Conservation (phyloP, 2,888 invertebrate species). For the Chloromyia formosa region DNA sequence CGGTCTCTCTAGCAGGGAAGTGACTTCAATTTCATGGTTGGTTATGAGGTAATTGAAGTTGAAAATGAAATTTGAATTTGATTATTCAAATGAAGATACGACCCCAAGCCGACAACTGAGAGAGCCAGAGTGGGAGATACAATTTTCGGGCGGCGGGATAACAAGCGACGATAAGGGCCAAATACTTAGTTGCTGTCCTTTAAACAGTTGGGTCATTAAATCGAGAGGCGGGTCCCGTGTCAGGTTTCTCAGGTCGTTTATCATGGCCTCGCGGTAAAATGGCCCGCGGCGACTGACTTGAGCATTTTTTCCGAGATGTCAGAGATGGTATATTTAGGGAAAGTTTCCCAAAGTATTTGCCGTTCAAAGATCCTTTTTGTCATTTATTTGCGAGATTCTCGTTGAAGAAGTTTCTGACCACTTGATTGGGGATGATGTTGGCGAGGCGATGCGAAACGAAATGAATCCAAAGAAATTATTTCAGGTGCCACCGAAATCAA, state of each 20-base stretch:
- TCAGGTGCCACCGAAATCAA: neutral
- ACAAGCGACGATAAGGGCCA: neutral
- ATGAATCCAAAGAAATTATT: neutral
- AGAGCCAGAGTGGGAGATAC: too few species aligned
- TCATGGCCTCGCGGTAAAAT: neutral
- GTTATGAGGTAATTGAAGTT: constrained; percentile 47
- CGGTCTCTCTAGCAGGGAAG: neutral
- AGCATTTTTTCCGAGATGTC: too few species aligned
- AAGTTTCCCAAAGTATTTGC: constrained; percentile 24
- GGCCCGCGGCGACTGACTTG: neutral
- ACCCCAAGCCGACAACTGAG: neutral
- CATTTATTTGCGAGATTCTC: neutral
- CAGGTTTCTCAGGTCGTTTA: constrained; percentile 25
- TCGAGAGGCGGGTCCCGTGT: constrained; percentile 20
- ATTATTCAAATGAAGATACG: constrained; percentile 43
- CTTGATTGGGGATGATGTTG: constrained; percentile 22
- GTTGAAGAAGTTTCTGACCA: constrained; percentile 28
- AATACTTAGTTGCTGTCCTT: constrained; percentile 19
- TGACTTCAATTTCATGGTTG: constrained; percentile 46
- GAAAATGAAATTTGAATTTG: constrained; percentile 47
- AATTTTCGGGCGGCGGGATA: neutral
- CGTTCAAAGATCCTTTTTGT: neutral
- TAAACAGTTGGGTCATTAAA: constrained; percentile 35
- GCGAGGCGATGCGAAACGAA: neutral
- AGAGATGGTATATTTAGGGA: constrained; percentile 18